Conservation (phyloP, 2,113 vertebrate genomes). For the Tricholaema leucomelas region DNA sequence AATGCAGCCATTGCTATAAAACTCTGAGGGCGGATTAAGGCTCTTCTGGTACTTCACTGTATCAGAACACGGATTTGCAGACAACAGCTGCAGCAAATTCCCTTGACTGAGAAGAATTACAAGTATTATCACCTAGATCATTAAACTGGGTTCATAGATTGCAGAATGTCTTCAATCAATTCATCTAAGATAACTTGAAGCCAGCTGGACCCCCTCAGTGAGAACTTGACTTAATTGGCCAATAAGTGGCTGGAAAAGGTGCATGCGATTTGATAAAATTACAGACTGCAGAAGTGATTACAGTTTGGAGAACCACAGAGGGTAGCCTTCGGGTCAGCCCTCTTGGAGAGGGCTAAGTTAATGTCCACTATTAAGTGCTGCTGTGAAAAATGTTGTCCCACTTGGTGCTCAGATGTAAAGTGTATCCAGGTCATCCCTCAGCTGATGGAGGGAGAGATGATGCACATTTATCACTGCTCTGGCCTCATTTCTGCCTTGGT, state of each 20-base stretch:
- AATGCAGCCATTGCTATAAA: slow-evolving; percentile 75
- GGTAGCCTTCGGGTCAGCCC: slow-evolving; percentile 78
- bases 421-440: slow-evolving; percentile 92
- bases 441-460: slow-evolving; percentile 84
- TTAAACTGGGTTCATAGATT: slow-evolving; percentile 97
- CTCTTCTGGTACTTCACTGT: slow-evolving; percentile 85
- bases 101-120: slow-evolving; percentile 99
- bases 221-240: slow-evolving; percentile 99
- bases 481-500: slow-evolving; percentile 94
- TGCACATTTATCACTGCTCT: slow-evolving; percentile 91
- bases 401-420: slow-evolving; percentile 85
- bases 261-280: slow-evolving; percentile 97
- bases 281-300: slow-evolving; percentile 91
- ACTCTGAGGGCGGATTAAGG: slow-evolving; percentile 89
- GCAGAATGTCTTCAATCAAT: slow-evolving; percentile 98
- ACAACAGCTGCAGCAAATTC: slow-evolving; percentile 97
- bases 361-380: slow-evolving; percentile 90
- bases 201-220: slow-evolving; percentile 98
- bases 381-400: slow-evolving; percentile 94
- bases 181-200: slow-evolving; percentile 94
- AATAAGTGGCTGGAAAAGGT: slow-evolving; percentile 98
- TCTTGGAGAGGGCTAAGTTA: slow-evolving; percentile 83
- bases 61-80: slow-evolving; percentile 92
- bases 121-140: slow-evolving; percentile 99
- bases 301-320: slow-evolving; percentile 81